A percentile compares a stretch with the other conserved stretches of the same genome.
These are phyloP conservation scores for Chloroceryle inda DNA, from an alignment of 2,797 vertebrate genomes.

Conservation along the genomic window DNA sequence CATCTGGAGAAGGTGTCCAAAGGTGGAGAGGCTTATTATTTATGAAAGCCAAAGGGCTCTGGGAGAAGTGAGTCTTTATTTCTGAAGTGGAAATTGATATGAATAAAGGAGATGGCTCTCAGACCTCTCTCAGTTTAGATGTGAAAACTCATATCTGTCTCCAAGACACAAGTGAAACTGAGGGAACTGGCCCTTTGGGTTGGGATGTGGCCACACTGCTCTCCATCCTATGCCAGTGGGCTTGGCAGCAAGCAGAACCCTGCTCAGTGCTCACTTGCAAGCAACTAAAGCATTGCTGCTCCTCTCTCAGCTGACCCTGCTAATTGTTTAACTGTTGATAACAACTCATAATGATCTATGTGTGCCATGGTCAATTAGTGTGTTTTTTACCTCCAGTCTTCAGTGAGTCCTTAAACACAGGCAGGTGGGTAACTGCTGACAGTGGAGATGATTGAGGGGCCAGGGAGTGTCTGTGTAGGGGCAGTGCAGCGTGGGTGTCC, in stretches of 20 bases:
- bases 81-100: rapidly evolving
- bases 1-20: rapidly evolving
- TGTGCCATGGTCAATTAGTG: neutral
- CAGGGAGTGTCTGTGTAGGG: neutral
- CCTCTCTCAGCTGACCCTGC: neutral
- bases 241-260: neutral
- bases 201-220: neutral
- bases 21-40: too few relatives aligned
- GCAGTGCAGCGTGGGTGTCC: rapidly evolving
- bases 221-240: neutral
- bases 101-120: neutral
- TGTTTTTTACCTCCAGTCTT: neutral
- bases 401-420: neutral
- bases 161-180: neutral
- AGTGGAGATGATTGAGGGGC: neutral
- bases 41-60: neutral
- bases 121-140: too few relatives aligned
- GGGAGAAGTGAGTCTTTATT: neutral
- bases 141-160: neutral
- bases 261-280: rapidly evolving
- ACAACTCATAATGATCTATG: rapidly evolving
- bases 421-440: neutral
- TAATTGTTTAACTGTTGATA: neutral
- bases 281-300: neutral
- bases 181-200: rapidly evolving